These are phyloP conservation scores for Graphium colonna DNA, from an alignment of 2,888 invertebrate genomes.

Conservation along the genomic window DNA sequence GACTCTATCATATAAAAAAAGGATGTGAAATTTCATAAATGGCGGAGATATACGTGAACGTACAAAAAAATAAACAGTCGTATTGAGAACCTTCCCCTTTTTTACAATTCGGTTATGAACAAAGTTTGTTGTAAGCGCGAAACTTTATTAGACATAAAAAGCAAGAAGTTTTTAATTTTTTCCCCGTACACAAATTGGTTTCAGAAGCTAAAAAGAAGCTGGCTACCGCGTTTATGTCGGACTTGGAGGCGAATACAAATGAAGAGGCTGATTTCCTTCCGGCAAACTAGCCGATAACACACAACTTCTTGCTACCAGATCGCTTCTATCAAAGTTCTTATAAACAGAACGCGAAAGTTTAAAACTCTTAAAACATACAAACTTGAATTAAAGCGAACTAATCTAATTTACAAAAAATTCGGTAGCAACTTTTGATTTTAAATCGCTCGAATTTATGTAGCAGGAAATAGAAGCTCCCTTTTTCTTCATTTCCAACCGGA, in stretches of 20 bases:
- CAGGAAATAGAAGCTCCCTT: conserved; percentile 1
- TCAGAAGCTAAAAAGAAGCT: conserved; percentile 69
- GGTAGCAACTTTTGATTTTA: not conserved
- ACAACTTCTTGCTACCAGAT: conserved; percentile 24
- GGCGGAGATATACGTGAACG: no score
- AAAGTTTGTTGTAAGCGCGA: conserved; percentile 5
- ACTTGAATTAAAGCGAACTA: not conserved
- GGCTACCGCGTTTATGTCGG: conserved; percentile 50
- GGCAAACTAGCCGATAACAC: conserved; percentile 61
- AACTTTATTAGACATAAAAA: conserved; percentile 34
- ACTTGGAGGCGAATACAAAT: conserved; percentile 70
- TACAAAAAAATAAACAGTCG: not conserved
- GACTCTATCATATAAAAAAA: no score
- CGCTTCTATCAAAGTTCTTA: conserved; percentile 10
- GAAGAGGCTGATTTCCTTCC: conserved; percentile 60
- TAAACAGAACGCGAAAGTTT: conserved; percentile 11
- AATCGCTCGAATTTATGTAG: conserved; percentile 2
- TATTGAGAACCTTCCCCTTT: no score
- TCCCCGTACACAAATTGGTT: conserved; percentile 73
- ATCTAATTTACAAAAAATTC: conserved; percentile 1
- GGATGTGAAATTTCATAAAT: no score
- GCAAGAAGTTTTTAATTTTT: conserved; percentile 68
- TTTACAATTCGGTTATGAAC: no score
- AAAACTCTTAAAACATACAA: not conserved
- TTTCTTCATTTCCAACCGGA: conserved; percentile 14